Conservation (phyloP, 1,140 invertebrate genomes). For the Plectrocnemia conspersa region DNA sequence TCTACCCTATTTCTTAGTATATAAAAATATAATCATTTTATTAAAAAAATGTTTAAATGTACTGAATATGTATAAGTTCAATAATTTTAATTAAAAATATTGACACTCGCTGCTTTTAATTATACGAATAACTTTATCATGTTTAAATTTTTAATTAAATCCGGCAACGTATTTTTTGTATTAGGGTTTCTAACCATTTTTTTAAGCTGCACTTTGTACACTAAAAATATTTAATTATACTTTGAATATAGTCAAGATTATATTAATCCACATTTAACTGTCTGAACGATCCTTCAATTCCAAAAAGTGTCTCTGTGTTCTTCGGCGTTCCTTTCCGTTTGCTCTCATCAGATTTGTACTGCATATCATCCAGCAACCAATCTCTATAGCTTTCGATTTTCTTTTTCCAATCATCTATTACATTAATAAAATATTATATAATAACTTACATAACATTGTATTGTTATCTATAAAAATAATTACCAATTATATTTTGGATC, state of each 20-base stretch:
- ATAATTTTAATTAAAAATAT: no score
- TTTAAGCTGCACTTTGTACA: no score
- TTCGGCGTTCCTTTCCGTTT: slow-evolving; percentile 49
- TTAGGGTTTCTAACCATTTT: no score
- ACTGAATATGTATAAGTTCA: no score
- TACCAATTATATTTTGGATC: slow-evolving; percentile 44
- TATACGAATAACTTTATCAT: no score
- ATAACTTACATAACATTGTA: neutral
- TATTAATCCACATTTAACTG: slow-evolving; percentile 52
- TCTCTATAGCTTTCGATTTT: slow-evolving; percentile 48
- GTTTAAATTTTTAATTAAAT: no score
- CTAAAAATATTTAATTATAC: neutral
- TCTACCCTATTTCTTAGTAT: no score
- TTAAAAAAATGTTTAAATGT: no score
- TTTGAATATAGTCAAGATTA: neutral
- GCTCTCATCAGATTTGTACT: slow-evolving; percentile 53
- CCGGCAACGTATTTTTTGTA: no score
- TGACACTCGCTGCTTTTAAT: no score
- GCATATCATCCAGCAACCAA: slow-evolving; percentile 50
- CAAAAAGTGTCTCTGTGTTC: slow-evolving; percentile 50
- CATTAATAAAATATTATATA: neutral
- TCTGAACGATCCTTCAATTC: slow-evolving; percentile 56
- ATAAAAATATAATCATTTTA: no score
- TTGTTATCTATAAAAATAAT: slow-evolving; percentile 3
- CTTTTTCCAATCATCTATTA: slow-evolving; percentile 52